phyloP scores from a whole-genome alignment of 2,888 invertebrate species.

The Heliconius ismenius region DNA sequence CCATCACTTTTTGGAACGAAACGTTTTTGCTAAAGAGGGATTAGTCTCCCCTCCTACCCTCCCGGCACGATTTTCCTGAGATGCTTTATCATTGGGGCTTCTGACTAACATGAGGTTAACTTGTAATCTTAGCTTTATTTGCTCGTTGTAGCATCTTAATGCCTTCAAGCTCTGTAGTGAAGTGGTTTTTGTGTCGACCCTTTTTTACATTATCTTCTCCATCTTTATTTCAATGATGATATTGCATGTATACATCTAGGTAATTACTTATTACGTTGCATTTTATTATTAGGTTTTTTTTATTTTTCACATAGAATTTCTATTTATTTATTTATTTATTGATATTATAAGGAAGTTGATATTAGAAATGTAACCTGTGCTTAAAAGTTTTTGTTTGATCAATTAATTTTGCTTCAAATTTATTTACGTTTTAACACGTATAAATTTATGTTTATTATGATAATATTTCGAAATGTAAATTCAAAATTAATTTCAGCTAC shows the following conservation, averaged over 20 bases:
- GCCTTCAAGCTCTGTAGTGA: slow-evolving; percentile 72
- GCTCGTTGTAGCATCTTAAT: slow-evolving; percentile 76
- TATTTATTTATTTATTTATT: no score
- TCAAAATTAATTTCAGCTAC: slow-evolving; percentile 19
- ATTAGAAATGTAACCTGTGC: no score
- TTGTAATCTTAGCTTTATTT: slow-evolving; percentile 82
- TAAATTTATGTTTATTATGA: neutral
- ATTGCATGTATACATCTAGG: slow-evolving; percentile 34
- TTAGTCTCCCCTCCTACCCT: slow-evolving; percentile 81
- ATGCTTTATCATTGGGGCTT: slow-evolving; percentile 82
- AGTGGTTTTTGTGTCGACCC: slow-evolving; percentile 70
- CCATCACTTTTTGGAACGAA: slow-evolving; percentile 81
- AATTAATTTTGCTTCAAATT: neutral
- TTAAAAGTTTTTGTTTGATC: neutral
- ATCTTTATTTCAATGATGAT: slow-evolving; percentile 43
- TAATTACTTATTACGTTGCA: neutral
- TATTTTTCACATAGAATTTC: no score
- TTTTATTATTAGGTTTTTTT: neutral
- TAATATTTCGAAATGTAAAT: slow-evolving; percentile 22
- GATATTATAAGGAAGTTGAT: no score
- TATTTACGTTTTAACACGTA: neutral
- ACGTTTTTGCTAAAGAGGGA: slow-evolving; percentile 83
- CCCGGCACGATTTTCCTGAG: slow-evolving; percentile 77
- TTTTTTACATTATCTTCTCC: slow-evolving; percentile 54
- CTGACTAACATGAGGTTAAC: slow-evolving; percentile 81